Conservation (phyloP, 2,113 vertebrate species). For the Lampris megalopsis region DNA sequence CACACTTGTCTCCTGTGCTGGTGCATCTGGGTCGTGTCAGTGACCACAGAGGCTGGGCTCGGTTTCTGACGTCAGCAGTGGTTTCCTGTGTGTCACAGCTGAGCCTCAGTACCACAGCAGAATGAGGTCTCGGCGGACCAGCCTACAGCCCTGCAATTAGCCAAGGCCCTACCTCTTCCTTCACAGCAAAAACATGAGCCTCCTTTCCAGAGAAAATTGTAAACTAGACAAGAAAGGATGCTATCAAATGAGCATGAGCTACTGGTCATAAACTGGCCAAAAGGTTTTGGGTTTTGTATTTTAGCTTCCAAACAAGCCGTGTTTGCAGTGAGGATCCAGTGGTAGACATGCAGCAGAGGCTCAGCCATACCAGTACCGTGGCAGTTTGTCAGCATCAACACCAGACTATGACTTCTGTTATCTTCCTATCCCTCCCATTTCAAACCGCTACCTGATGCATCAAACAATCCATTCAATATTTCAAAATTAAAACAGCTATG, state of each 20-base stretch:
- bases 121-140: slow-evolving; percentile 36
- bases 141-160: slow-evolving; percentile 61
- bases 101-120: slow-evolving; percentile 4
- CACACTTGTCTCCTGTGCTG: neutral
- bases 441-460: too few relatives aligned
- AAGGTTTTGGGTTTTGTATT: neutral
- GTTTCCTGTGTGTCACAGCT: slow-evolving; percentile 58
- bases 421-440: too few relatives aligned
- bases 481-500: too few relatives aligned
- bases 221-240: slow-evolving; percentile 37
- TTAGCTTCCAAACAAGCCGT: too few relatives aligned
- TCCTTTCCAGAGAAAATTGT: slow-evolving; percentile 42
- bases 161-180: slow-evolving; percentile 21
- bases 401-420: too few relatives aligned
- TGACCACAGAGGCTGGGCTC: slow-evolving; percentile 10
- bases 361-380: too few relatives aligned
- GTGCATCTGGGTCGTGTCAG: neutral
- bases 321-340: too few relatives aligned
- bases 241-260: slow-evolving; percentile 27
- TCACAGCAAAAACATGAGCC: slow-evolving; percentile 17
- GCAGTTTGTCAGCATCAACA: too few relatives aligned
- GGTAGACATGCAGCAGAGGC: too few relatives aligned
- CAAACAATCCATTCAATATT: too few relatives aligned
- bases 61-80: slow-evolving; percentile 72
- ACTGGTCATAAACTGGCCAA: slow-evolving; percentile 37